A percentile compares a stretch with the other conserved stretches of the same genome.
Conservation (phyloP, 2,888 invertebrate genomes). For the Polymixis flavicincta region DNA sequence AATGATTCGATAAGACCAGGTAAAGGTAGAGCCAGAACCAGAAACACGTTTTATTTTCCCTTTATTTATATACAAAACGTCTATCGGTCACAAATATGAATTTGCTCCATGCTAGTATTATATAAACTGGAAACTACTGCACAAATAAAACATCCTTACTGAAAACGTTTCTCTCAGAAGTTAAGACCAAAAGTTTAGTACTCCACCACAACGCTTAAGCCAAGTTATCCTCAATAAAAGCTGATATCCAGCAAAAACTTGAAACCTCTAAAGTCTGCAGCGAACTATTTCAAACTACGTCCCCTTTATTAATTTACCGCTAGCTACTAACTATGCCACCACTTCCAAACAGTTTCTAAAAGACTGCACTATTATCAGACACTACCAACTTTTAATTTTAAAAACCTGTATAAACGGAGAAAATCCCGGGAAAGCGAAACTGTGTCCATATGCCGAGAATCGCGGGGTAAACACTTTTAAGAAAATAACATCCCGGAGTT, state of each 20-base stretch:
- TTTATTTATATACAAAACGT: no score
- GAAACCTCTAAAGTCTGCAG: conserved; percentile 32
- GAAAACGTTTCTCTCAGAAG: neutral
- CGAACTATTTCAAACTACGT: conserved; percentile 44
- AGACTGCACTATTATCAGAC: conserved; percentile 30
- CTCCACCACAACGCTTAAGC: conserved; percentile 1
- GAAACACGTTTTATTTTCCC: neutral
- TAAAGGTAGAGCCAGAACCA: neutral
- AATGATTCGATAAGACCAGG: neutral
- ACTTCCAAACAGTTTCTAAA: conserved; percentile 41
- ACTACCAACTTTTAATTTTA: conserved; percentile 50
- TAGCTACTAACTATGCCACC: conserved; percentile 36
- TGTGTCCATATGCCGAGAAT: conserved; percentile 61
- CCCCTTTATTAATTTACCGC: conserved; percentile 54
- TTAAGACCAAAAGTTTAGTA: conserved; percentile 3
- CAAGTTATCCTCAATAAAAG: conserved; percentile 21
- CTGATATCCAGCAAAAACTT: conserved; percentile 24
- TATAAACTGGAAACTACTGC: neutral
- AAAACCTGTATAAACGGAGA: conserved; percentile 36
- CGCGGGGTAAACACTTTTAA: conserved; percentile 71
- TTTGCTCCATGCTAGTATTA: neutral
- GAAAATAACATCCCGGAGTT: conserved; percentile 67
- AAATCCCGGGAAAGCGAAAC: conserved; percentile 43
- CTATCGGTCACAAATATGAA: neutral
- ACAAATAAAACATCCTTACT: conserved; percentile 1